A percentile compares a stretch with the other conserved stretches of the same genome.
Conservation (phyloP, 1,140 invertebrate genomes). For the Drosophila watanabei region DNA sequence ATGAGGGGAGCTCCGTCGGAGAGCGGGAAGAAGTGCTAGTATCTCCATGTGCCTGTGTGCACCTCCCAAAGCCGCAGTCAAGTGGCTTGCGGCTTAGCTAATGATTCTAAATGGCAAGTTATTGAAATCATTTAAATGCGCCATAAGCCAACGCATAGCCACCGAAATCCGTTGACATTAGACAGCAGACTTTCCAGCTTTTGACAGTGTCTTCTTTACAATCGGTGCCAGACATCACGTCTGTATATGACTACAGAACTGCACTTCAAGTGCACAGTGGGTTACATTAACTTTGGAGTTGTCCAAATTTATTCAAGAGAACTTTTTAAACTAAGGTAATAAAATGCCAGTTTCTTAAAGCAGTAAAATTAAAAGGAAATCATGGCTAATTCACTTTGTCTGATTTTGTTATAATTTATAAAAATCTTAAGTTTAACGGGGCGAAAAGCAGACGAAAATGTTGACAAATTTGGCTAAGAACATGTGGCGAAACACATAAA, state of each 20-base stretch:
- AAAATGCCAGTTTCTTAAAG: neutral
- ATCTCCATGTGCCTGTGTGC: slow-evolving; percentile 15
- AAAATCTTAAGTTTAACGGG: neutral
- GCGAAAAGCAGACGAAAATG: too few relatives aligned
- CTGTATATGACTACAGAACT: slow-evolving; percentile 21
- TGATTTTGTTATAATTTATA: neutral
- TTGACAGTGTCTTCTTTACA: slow-evolving; percentile 20
- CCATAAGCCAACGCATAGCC: slow-evolving; percentile 38
- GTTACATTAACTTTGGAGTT: neutral
- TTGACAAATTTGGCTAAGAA: too few relatives aligned
- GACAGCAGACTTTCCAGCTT: slow-evolving; percentile 2
- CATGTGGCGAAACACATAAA: too few relatives aligned
- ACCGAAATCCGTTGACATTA: slow-evolving; percentile 51
- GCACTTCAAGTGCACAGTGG: slow-evolving; percentile 35
- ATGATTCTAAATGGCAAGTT: slow-evolving; percentile 69
- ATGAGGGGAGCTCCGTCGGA: neutral
- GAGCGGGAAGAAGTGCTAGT: neutral
- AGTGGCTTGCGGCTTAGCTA: slow-evolving; percentile 60
- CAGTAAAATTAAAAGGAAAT: neutral
- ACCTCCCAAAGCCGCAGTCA: slow-evolving; percentile 53
- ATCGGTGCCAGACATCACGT: slow-evolving; percentile 33
- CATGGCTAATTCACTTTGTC: neutral
- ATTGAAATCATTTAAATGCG: slow-evolving; percentile 74
- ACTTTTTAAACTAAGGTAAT: neutral
- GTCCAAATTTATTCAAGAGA: neutral